A percentile compares a stretch with the other conserved stretches of the same genome.
These are phyloP conservation scores for Spodoptera frugiperda DNA, from an alignment of 1,140 invertebrate genomes.

Conservation along the genomic window DNA sequence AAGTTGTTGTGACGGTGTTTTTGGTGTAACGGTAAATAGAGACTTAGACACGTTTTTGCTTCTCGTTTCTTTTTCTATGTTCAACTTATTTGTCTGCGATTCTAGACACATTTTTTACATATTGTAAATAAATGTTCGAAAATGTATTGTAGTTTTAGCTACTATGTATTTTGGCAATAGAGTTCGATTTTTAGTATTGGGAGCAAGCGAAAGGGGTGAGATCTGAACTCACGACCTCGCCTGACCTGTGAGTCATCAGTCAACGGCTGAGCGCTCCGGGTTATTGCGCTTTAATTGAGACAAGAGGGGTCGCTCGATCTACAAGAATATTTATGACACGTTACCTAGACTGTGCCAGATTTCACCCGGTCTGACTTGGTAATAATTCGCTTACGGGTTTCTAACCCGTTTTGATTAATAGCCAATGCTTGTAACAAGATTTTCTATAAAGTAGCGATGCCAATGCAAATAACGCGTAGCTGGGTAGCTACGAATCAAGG, in stretches of 20 bases:
- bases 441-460: neutral
- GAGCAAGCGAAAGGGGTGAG: neutral
- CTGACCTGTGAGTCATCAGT: slow-evolving; percentile 14
- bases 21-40: neutral
- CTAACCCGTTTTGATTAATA: slow-evolving; percentile 29
- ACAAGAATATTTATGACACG: slow-evolving; percentile 22
- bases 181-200: no score
- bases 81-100: neutral
- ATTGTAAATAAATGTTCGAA: no score
- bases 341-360: slow-evolving; percentile 18
- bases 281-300: slow-evolving; percentile 15
- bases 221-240: neutral
- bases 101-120: no score
- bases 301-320: slow-evolving; percentile 19
- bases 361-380: neutral
- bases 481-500: slow-evolving; percentile 6
- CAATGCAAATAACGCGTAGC: slow-evolving; percentile 2
- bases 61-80: neutral
- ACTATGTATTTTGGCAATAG: no score
- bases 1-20: slow-evolving; percentile 2
- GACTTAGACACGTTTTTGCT: neutral
- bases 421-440: slow-evolving; percentile 5
- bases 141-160: no score
- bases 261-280: slow-evolving; percentile 4
- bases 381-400: slow-evolving; percentile 20